Conservation (phyloP, 2,113 vertebrate genomes). For the Cephalopterus ornatus region DNA sequence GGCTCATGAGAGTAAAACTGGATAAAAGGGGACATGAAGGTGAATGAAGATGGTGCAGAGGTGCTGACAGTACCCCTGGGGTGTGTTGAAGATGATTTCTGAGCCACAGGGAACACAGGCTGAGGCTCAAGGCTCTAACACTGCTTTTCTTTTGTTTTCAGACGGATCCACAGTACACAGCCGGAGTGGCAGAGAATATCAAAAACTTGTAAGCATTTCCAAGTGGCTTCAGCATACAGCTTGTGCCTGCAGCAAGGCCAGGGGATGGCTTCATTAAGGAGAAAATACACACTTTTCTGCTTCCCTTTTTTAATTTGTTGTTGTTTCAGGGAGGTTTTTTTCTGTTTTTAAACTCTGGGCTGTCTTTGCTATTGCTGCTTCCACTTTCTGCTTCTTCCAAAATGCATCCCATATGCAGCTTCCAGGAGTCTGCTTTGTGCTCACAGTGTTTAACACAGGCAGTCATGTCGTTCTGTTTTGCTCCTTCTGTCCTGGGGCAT, state of each 20-base stretch:
- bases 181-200: constrained; percentile 80
- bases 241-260: not conserved
- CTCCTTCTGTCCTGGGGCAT: not conserved
- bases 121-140: not conserved
- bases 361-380: not conserved
- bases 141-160: constrained; percentile 66
- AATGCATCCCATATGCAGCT: not conserved
- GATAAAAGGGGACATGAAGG: not conserved
- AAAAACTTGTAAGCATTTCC: constrained; percentile 79
- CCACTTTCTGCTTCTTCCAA: not conserved
- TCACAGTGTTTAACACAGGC: fast-evolving
- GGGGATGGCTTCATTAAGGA: not conserved
- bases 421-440: not conserved
- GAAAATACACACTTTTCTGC: not conserved
- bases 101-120: not conserved
- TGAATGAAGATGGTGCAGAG: not conserved
- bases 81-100: not conserved
- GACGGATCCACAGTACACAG: constrained; percentile 81
- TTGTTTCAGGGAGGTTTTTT: not conserved
- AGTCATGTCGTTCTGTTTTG: not conserved
- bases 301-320: not conserved
- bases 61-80: not conserved
- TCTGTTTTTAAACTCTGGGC: not conserved
- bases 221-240: not conserved
- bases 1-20: not conserved